Conservation (phyloP, 2,888 invertebrate genomes). For the Melikaiella ostensackeni region DNA sequence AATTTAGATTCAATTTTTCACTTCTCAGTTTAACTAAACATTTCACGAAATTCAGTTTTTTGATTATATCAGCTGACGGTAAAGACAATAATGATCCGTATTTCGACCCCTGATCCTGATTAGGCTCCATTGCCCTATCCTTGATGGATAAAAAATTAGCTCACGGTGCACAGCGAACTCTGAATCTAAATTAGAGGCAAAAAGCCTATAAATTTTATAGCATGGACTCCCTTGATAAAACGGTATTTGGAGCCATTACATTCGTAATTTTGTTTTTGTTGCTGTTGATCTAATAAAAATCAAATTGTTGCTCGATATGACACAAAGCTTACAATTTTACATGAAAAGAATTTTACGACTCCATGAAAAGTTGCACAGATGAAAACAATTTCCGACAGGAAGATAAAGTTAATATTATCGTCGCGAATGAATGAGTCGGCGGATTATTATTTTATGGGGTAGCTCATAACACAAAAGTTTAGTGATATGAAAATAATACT, state of each 20-base stretch:
- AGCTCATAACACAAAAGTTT: conserved; percentile 8
- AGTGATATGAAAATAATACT: not conserved
- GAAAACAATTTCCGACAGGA: conserved; percentile 20
- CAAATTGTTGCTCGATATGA: conserved; percentile 28
- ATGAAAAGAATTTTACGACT: conserved; percentile 31
- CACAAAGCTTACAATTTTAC: conserved; percentile 23
- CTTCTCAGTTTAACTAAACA: too few species aligned
- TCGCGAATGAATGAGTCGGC: not conserved
- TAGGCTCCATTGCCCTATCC: not conserved
- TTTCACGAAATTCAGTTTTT: too few species aligned
- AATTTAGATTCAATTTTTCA: too few species aligned
- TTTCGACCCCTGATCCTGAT: too few species aligned
- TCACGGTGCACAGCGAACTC: not conserved
- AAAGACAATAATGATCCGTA: too few species aligned
- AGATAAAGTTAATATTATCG: conserved; percentile 30
- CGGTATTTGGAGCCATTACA: conserved; percentile 10
- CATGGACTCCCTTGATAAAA: not conserved
- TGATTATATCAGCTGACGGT: too few species aligned
- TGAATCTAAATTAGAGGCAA: not conserved
- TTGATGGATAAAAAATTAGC: not conserved
- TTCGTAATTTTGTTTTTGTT: conserved; percentile 25
- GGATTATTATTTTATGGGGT: not conserved
- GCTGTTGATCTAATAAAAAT: conserved; percentile 33
- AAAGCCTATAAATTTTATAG: conserved; percentile 9
- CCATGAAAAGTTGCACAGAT: conserved; percentile 30